Base-by-base conservation (phyloP, 1,140 invertebrate genomes). In the Colletes latitarsis region DNA sequence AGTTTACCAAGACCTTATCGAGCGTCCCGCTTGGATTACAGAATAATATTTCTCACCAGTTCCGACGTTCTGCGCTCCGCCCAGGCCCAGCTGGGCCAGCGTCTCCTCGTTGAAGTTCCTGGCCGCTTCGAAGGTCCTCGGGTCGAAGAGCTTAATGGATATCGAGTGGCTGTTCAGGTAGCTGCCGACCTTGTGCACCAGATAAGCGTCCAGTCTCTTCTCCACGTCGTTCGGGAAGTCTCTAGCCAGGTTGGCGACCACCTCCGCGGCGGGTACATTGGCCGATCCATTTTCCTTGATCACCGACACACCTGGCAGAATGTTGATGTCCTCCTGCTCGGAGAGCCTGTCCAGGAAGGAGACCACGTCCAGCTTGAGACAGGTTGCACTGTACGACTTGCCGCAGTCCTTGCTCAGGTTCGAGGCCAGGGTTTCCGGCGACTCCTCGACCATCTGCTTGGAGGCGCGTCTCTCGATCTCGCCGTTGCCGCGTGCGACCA, bases 291-390 rank as follows among this genome's bases (percentile, higher is more conserved):
- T 91, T 91, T 97, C 96, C 77, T 95, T 96, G 17, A 97, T 94
- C 30, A 97, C 94, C 68, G 94, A 96, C 0, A 97, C 94, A 64
- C 96, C 96, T 0, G 96, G 96, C 9, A 97, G 84, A 0, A 97
- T 93, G 73, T 94, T 94, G 39, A 95, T 92, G 84, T 95, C 94
- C 52, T 95, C 94, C 64, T 95, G 95, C 66, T 95, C 94, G 43
- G 95, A 96, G 5, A 97, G 89, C 82, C 95, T 95, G 85, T 97
- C 96, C 46, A 97, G 94, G 87, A 97, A 95, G 1, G 96, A 95
- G 14, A 97, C 95, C n/a, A 97, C 95, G 91, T 97, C 96, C 66
- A 97, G 93, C 90, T 97, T 97, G 15, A 97, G 91, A 87, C 97
- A 97, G 46, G 96, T 96, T 9, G 95, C 93, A 91, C 96, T 96